Percentiles rank a stretch among this genome's conserved stretches.
These are phyloP conservation scores for Hesperophylax magnus DNA, from an alignment of 1,140 invertebrate species.

Conservation along the genomic window DNA sequence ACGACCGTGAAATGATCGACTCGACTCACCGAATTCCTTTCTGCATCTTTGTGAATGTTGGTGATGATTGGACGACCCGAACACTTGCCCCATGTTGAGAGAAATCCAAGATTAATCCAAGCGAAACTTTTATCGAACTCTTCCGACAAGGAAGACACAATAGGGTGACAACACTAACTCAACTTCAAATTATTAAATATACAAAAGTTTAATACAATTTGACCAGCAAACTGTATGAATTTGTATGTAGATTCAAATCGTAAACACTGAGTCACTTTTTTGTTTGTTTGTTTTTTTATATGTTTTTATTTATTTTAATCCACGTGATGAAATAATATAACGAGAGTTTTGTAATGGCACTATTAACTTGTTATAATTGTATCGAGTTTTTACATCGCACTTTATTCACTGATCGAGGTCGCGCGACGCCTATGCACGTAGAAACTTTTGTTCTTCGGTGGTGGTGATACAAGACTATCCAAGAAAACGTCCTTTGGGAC, in stretches of 20 bases:
- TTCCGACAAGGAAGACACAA: neutral
- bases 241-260: too few species aligned
- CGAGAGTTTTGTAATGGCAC: too few species aligned
- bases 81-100: conserved; percentile 51
- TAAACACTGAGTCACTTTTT: too few species aligned
- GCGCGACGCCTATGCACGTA: neutral
- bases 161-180: conserved; percentile 7
- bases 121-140: neutral
- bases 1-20: too few species aligned
- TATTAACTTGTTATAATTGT: too few species aligned
- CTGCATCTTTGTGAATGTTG: conserved; percentile 47
- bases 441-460: neutral
- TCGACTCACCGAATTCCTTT: conserved; percentile 50
- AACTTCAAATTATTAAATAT: too few species aligned
- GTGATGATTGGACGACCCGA: conserved; percentile 54
- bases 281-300: too few species aligned
- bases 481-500: conserved; percentile 15
- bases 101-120: conserved; percentile 6
- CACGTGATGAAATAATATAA: too few species aligned
- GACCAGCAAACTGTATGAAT: too few species aligned
- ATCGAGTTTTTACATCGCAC: neutral
- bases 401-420: conserved; percentile 17
- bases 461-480: neutral
- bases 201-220: too few species aligned
- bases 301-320: too few species aligned